A percentile compares a stretch with the other conserved stretches of the same genome.
Conservation (phyloP, 2,888 invertebrate genomes). For the Rambutsinella grinnellia region DNA sequence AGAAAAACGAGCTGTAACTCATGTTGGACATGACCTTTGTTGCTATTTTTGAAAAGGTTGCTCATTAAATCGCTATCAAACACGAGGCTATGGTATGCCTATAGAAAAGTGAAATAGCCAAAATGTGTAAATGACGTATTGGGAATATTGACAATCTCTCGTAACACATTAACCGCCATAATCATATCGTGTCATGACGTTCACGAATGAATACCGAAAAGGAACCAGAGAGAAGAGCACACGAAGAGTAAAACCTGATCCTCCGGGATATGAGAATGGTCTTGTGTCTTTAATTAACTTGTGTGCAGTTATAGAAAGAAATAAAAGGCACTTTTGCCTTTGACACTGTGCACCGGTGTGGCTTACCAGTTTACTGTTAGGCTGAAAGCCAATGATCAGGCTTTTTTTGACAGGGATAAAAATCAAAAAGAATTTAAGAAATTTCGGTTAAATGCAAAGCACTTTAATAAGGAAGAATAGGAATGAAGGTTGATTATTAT, state of each 20-base stretch:
- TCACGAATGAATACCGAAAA: constrained; percentile 6
- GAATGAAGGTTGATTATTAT: constrained; percentile 5
- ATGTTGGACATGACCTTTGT: constrained; percentile 42
- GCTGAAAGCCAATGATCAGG: neutral
- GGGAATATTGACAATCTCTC: constrained; percentile 29
- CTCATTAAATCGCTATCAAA: too few species aligned
- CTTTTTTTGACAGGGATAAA: constrained; percentile 16
- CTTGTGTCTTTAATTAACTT: constrained; percentile 5
- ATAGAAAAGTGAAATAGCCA: too few species aligned
- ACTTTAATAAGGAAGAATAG: constrained; percentile 14
- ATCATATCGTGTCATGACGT: constrained; percentile 15
- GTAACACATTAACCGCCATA: constrained; percentile 45
- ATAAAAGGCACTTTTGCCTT: neutral
- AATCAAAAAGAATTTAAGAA: constrained; percentile 1
- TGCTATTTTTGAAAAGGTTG: too few species aligned
- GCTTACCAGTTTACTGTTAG: constrained; percentile 31
- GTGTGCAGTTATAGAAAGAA: neutral
- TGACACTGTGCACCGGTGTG: constrained; percentile 3
- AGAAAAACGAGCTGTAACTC: constrained; percentile 40
- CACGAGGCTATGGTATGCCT: too few species aligned
- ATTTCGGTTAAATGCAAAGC: constrained; percentile 4
- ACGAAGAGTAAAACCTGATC: constrained; percentile 46
- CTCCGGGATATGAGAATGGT: constrained; percentile 48
- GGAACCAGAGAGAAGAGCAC: constrained; percentile 14
- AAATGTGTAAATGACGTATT: constrained; percentile 26